Conservation (phyloP, 2,797 vertebrate species). For the Coilia nasus region DNA sequence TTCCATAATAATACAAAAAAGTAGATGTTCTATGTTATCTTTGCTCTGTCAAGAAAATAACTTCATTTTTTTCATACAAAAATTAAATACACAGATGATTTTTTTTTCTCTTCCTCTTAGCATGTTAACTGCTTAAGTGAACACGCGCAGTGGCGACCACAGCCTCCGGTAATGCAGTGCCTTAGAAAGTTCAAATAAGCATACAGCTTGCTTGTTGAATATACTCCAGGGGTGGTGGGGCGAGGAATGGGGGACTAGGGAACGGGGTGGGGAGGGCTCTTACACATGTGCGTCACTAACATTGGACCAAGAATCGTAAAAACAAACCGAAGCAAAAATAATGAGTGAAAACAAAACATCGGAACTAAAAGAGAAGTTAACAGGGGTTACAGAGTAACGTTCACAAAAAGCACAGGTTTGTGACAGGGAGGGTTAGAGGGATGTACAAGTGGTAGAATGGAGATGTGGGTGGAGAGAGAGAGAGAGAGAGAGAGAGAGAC, state of each 20-base stretch:
- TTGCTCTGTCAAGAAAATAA: constrained; percentile 89
- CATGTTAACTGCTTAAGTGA: constrained; percentile 75
- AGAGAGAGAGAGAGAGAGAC: constrained; percentile 48
- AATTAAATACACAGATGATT: constrained; percentile 91
- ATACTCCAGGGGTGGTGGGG: constrained; percentile 58
- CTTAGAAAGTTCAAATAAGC: constrained; percentile 77
- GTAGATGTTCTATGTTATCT: constrained; percentile 85
- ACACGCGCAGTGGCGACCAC: constrained; percentile 69
- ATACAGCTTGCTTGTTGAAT: constrained; percentile 69
- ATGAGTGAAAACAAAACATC: constrained; percentile 13
- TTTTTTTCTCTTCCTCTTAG: constrained; percentile 76
- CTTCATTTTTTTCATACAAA: constrained; percentile 88
- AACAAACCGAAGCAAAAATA: constrained; percentile 68
- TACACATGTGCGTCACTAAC: constrained; percentile 94
- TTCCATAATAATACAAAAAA: constrained; percentile 95
- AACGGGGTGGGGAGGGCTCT: constrained; percentile 61
- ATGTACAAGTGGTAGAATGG: constrained; percentile 48
- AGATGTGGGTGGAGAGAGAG: constrained; percentile 55
- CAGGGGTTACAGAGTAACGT: constrained; percentile 91
- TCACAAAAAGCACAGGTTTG: constrained; percentile 92
- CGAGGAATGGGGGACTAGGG: constrained; percentile 45
- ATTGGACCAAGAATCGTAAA: constrained; percentile 73
- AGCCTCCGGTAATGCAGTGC: constrained; percentile 63
- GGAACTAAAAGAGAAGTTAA: constrained; percentile 80
- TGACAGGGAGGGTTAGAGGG: constrained; percentile 59